A percentile compares a stretch with the other conserved stretches of the same genome.
Conservation (phyloP, 2,797 vertebrate genomes). For the Pangasius macronema region DNA sequence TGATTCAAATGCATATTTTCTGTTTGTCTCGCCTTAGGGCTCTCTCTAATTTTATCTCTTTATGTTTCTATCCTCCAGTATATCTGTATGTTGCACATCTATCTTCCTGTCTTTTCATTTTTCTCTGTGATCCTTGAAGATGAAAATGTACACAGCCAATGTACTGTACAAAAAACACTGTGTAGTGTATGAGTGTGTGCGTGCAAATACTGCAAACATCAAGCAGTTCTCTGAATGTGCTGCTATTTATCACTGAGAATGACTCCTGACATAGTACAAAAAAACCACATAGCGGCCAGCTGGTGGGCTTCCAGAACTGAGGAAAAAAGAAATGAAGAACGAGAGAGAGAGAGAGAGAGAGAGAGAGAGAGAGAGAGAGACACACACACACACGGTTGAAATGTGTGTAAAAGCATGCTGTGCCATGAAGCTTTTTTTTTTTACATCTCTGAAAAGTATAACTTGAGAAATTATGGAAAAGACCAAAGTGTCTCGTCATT, state of each 20-base stretch:
- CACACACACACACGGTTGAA: too few species aligned
- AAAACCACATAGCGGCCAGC: not conserved
- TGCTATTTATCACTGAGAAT: not conserved
- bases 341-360: not conserved
- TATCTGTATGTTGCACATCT: not conserved
- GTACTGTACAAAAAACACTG: not conserved
- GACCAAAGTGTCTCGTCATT: not conserved
- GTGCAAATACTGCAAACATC: not conserved
- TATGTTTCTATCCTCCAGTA: not conserved
- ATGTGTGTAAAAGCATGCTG: not conserved
- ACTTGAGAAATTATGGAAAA: not conserved
- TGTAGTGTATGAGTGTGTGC: not conserved
- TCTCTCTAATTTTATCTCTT: not conserved
- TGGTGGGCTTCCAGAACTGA: not conserved
- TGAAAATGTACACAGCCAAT: not conserved
- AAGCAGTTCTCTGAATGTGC: not conserved
- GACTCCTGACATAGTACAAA: slow-evolving; percentile 4
- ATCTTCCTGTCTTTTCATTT: not conserved
- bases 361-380: not conserved
- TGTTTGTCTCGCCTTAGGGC: not conserved
- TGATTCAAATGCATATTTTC: not conserved
- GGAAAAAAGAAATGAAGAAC: not conserved
- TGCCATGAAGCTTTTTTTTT: not conserved
- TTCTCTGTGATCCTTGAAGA: not conserved
- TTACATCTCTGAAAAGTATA: not conserved